Conservation (phyloP, 2,888 invertebrate genomes). For the Nowickia ferox region DNA sequence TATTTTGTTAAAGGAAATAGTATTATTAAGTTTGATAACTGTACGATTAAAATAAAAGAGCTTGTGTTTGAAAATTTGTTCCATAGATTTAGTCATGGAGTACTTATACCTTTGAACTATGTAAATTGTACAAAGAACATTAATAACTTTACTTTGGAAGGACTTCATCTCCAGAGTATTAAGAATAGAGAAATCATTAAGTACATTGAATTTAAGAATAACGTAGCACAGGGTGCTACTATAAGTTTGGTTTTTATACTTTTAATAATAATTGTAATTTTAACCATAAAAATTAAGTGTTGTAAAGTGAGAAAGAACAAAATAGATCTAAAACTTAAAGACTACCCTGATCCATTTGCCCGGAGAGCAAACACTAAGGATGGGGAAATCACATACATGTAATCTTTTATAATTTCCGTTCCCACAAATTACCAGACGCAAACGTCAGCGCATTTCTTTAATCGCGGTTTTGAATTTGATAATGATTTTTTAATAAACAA, state of each 20-base stretch:
- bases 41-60: too few species aligned
- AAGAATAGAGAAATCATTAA: slow-evolving; percentile 19
- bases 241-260: slow-evolving; percentile 6
- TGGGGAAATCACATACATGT: too few species aligned
- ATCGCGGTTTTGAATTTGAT: too few species aligned
- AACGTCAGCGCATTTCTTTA: too few species aligned
- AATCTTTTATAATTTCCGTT: too few species aligned
- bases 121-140: slow-evolving; percentile 10
- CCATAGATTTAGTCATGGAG: slow-evolving; percentile 1
- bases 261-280: slow-evolving; percentile 26
- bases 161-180: slow-evolving; percentile 16
- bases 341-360: too few species aligned
- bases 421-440: too few species aligned
- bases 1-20: slow-evolving; percentile 27
- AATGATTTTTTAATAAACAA: too few species aligned
- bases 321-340: too few species aligned
- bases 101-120: slow-evolving; percentile 23
- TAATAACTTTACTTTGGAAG: slow-evolving; percentile 30
- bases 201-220: slow-evolving; percentile 17
- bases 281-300: not conserved
- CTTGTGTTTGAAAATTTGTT: slow-evolving; percentile 34
- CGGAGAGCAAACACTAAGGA: too few species aligned
- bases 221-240: slow-evolving; percentile 23
- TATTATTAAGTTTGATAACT: slow-evolving; percentile 15
- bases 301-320: too few species aligned